Evolutionary conservation across 1,140 invertebrate species (phyloP).

Genomic region (Palaemon carinicauda): DNA sequence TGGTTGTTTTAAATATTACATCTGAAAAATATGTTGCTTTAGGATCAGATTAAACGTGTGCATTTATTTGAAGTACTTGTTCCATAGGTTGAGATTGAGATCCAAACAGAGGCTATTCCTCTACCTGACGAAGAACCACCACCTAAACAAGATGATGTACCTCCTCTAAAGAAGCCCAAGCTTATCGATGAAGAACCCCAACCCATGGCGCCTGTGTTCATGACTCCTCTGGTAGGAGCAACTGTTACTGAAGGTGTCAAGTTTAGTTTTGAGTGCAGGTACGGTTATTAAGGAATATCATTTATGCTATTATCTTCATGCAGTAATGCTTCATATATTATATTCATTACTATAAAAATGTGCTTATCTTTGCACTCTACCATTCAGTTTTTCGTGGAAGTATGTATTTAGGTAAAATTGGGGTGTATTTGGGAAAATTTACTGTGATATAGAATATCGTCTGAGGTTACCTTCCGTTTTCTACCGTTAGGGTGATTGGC

Average conservation of each 20-base stretch:
- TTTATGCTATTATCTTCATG: not conserved
- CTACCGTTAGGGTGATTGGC: constrained; percentile 67
- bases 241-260: constrained; percentile 78
- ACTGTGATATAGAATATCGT: too few relatives aligned
- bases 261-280: constrained; percentile 73
- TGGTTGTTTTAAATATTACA: too few relatives aligned
- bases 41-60: not conserved
- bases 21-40: too few relatives aligned
- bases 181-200: constrained; percentile 64
- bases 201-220: constrained; percentile 70
- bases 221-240: constrained; percentile 73
- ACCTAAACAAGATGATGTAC: constrained; percentile 61
- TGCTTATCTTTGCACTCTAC: not conserved
- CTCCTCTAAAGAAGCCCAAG: constrained; percentile 61
- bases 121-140: constrained; percentile 60
- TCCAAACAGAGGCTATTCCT: constrained; percentile 59
- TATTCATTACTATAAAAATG: not conserved
- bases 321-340: constrained; percentile 12
- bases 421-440: too few relatives aligned
- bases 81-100: constrained; percentile 55
- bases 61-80: not conserved
- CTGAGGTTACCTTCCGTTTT: not conserved
- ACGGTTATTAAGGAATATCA: constrained; percentile 60
- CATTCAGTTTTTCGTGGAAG: not conserved
- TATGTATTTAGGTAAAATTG: not conserved